phyloP scores from a whole-genome alignment of 2,888 invertebrate species.

The Oligia strigilis region DNA sequence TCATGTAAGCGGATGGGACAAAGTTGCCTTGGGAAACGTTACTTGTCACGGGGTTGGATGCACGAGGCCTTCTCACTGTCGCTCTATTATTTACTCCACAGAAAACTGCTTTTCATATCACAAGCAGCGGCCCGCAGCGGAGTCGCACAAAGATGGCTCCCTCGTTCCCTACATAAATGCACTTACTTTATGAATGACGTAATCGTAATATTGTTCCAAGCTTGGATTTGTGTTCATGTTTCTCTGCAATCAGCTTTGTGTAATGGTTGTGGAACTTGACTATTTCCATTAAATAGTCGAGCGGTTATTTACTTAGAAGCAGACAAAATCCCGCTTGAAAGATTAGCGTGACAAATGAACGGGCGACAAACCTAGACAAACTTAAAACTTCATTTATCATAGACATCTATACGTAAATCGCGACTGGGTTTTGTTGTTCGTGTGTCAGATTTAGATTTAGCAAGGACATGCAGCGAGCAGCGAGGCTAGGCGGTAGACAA shows the following conservation, averaged over 20 bases:
- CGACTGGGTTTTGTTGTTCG: conserved; percentile 63
- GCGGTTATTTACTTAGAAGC: conserved; percentile 68
- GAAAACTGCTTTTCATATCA: conserved; percentile 89
- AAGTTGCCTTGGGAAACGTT: conserved; percentile 69
- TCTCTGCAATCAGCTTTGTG: conserved; percentile 76
- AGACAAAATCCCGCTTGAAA: conserved; percentile 68
- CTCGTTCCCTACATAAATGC: conserved; percentile 82
- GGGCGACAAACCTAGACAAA: conserved; percentile 69
- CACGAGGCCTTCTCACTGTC: conserved; percentile 75
- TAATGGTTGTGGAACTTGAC: conserved; percentile 72
- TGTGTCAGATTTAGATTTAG: conserved; percentile 70
- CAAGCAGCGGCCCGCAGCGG: conserved; percentile 81
- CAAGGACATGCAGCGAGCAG: conserved; percentile 74
- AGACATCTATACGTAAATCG: conserved; percentile 65
- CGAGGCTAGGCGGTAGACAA: conserved; percentile 58
- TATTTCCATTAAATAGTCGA: conserved; percentile 68
- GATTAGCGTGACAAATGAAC: conserved; percentile 70
- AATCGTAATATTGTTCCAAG: conserved; percentile 84
- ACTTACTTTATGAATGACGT: conserved; percentile 85
- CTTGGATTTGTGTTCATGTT: conserved; percentile 79
- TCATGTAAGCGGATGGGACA: conserved; percentile 42
- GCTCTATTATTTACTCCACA: conserved; percentile 85
- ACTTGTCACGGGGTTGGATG: conserved; percentile 70
- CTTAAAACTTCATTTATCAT: conserved; percentile 69
- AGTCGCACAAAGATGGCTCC: conserved; percentile 82